Base-by-base conservation (phyloP, 1,140 invertebrate species). In the Myzus persicae region DNA sequence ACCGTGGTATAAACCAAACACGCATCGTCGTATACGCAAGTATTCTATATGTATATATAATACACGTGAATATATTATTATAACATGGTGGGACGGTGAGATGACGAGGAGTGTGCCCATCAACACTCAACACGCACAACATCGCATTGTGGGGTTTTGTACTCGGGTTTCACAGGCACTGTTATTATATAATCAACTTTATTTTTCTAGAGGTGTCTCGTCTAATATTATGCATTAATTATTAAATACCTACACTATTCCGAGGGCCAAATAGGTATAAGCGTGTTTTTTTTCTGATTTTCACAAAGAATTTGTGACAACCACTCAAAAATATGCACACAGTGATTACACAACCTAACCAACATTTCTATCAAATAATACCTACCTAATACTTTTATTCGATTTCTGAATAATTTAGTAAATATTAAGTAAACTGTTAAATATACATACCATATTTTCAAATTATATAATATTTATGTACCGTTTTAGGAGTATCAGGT, bases 111-210 rank as follows among this genome's bases (percentile, higher is more conserved):
- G 59, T 76, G 59, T n/a, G n/a, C n/a, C 59, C 14, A 18, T 76
- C 59, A n/a, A 67, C 26, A 67, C 59, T 67, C 59, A 67, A 76
- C 59, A 76, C 59, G 59, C 31, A 76, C 14, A 76, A 14, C 48
- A 22, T 51, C 48, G 14, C 59, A 24, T 59, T 42, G 88, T 59
- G 38, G 48, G 88, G 54, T 90, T 90, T 90, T 90, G 38, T 59
- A 42, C 88, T 90, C 88, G 38, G 88, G 31, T 90, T 90, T 90
- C 88, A 90, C 51, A 31, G 24, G 26, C 40, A 2, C 14, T 36
- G n/a, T 76, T 76, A 38, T 90, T 59, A 90, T 59, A 42, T 59
- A 90, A 90, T n/a, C 42, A 22, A 87, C 11, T 85, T 76, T 76
- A n/a, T 76, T 76, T 76, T n/a, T 76, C 59, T 76, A 18, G 18